Evolutionary conservation across 1,140 invertebrate species (phyloP), one percentile per base, ranked within the genome.

Genomic region (Anagrus nilaparvatae): DNA sequence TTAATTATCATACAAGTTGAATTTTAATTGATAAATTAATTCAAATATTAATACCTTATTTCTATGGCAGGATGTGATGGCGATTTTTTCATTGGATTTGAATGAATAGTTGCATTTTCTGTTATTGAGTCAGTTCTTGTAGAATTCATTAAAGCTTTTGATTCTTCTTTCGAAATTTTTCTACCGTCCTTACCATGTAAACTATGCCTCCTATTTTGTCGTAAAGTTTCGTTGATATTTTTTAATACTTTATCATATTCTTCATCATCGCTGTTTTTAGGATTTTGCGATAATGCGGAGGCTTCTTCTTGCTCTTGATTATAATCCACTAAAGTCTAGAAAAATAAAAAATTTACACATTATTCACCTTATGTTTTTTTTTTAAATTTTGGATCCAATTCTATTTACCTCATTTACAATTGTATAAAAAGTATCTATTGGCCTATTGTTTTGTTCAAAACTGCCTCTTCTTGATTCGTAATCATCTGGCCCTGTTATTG

Each of bases 401-500:
- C n/a, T n/a, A n/a, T 16, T 14, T 36, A 16, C 32, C 38, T 56
- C 58, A 49, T 59, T 51, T 43, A 59, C 55, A 5, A 57, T 53
- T 8, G 57, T 58, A 37, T 60, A 60, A 43, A 61, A 61, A 17
- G 51, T 53, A 5, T 57, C 50, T 4, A 50, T 43, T 37, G 33
- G 32, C 6, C 21, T 12, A 3, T 42, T 35, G 12, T 40, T 44
- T 20, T 34, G 50, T 20, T 51, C 50, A 34, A 51, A 23, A 34
- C 58, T 63, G 17, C 53, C 53, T n/a, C 56, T 51, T 32, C 54
- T 49, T 6, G 48, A 43, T 9, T 50, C 46, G 16, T 47, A 59
- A 20, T 59, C 58, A 12, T 63, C 58, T 1, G 61, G 58, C 2
- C 46, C 43, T n/a, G 60, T 61, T 34, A 64, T 59, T 51, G 56